Evolutionary conservation across 2,113 vertebrate genomes (phyloP).

Genomic region (Equus przewalskii): DNA sequence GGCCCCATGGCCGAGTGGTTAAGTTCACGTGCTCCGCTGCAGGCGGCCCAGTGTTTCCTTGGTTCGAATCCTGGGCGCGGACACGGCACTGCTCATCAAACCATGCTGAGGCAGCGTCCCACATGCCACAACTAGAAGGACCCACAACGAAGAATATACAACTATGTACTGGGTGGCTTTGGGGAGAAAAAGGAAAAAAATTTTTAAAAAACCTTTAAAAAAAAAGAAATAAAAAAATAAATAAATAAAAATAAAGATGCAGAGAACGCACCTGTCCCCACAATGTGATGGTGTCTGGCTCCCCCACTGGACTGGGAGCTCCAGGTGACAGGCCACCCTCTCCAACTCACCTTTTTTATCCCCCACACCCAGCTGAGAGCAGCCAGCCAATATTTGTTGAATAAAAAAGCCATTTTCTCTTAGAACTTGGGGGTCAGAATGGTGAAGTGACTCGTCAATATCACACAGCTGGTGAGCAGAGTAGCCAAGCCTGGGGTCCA

Average conservation of each 20-base stretch:
- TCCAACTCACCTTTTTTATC: background rate
- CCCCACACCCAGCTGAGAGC: background rate
- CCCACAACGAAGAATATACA: no score
- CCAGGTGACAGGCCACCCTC: background rate
- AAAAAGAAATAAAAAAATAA: no score
- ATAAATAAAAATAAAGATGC: background rate
- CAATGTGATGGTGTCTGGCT: background rate
- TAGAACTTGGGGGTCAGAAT: background rate
- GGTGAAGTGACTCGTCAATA: background rate
- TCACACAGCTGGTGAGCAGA: background rate
- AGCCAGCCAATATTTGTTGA: background rate
- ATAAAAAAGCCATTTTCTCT: background rate
- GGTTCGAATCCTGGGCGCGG: no score
- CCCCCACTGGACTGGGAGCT: background rate
- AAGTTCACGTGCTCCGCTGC: no score
- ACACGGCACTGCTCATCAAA: no score
- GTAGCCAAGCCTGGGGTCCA: background rate
- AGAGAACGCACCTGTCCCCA: fast-evolving
- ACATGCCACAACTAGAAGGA: no score
- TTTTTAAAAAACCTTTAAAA: no score
- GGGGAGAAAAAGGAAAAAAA: no score
- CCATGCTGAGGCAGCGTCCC: no score
- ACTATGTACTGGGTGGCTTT: no score
- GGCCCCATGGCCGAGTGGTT: no score
- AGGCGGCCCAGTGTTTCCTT: no score